Evolutionary conservation across 2,888 invertebrate species (phyloP).

Genomic region (Julus scanicus): DNA sequence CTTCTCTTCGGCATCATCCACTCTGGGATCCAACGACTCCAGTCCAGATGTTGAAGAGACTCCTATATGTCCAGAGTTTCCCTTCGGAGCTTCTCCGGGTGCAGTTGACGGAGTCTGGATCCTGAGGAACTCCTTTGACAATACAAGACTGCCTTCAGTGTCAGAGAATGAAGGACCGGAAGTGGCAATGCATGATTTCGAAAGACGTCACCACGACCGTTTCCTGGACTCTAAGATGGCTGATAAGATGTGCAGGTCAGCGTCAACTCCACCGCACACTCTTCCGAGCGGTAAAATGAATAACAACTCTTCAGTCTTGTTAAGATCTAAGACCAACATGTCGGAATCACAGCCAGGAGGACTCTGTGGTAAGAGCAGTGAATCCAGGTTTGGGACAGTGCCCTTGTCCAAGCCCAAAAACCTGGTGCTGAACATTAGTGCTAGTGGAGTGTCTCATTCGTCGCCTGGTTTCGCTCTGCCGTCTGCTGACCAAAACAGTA

Average conservation of each 20-base stretch:
- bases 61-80: background rate
- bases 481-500: background rate
- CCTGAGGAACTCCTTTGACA: background rate
- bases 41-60: background rate
- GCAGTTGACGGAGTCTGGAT: background rate
- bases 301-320: background rate
- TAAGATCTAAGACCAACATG: background rate
- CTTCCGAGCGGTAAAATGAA: background rate
- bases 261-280: background rate
- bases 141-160: background rate
- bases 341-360: background rate
- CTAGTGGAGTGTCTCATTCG: background rate
- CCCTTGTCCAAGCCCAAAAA: background rate
- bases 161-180: background rate
- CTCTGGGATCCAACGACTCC: background rate
- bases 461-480: background rate
- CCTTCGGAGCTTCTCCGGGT: background rate
- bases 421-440: conserved; percentile 6
- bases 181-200: background rate
- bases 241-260: background rate
- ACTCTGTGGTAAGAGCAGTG: background rate
- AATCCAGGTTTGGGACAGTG: background rate
- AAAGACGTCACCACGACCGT: background rate
- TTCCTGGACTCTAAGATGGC: background rate
- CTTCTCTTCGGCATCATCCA: conserved; percentile 13